phyloP scores from a whole-genome alignment of 2,888 invertebrate species.

The Cyaniris semiargus region DNA sequence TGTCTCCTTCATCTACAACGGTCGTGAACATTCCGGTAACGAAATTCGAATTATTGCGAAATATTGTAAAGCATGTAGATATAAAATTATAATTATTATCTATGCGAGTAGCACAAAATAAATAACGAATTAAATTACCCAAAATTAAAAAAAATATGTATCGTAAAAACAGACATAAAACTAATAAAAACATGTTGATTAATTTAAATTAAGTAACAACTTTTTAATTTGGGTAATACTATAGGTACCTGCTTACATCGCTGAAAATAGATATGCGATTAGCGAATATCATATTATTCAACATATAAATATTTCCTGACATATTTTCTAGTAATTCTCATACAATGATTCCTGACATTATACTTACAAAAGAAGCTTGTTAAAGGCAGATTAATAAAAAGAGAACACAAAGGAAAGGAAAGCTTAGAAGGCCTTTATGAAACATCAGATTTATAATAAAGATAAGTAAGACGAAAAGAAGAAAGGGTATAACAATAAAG shows the following conservation, averaged over 20 bases:
- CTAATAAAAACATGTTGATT: neutral
- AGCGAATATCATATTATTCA: no score
- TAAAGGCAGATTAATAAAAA: neutral
- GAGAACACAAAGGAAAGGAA: neutral
- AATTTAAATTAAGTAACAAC: neutral
- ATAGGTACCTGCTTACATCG: neutral
- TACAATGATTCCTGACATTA: no score
- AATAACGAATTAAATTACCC: neutral
- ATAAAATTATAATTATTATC: neutral
- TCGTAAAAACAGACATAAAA: neutral
- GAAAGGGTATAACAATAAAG: neutral
- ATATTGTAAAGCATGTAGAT: neutral
- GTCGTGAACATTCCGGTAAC: neutral
- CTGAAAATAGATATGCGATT: no score
- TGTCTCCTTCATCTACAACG: neutral
- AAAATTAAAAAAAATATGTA: neutral
- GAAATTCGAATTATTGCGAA: neutral
- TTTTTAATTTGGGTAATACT: neutral
- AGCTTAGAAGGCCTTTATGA: neutral
- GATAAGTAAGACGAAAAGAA: neutral
- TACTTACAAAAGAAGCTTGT: neutral
- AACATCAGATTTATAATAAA: constrained; percentile 9
- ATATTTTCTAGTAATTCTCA: no score
- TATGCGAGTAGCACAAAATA: neutral
- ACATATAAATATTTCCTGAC: no score